These are phyloP conservation scores for Delia radicum DNA, from an alignment of 1,140 invertebrate genomes.

Conservation along the genomic window DNA sequence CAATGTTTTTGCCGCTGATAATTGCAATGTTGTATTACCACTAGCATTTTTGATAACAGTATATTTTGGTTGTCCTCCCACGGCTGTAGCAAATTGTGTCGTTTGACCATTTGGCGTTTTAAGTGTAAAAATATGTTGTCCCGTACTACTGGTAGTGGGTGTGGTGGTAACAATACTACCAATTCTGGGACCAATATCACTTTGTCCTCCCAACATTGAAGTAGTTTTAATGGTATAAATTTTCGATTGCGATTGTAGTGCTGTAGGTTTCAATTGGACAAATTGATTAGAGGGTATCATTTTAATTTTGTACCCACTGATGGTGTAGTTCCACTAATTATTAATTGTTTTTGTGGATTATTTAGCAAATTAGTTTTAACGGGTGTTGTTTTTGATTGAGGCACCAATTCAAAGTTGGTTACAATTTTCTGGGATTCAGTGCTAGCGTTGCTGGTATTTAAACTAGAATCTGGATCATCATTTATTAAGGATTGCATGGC, in stretches of 20 bases:
- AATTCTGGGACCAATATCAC: conserved; percentile 27
- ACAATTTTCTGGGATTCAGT: conserved; percentile 25
- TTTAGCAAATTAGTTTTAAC: conserved; percentile 25
- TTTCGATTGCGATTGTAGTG: conserved; percentile 35
- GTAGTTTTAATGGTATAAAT: conserved; percentile 46
- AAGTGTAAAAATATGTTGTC: conserved; percentile 42
- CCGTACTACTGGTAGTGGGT: conserved; percentile 6
- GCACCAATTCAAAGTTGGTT: conserved; percentile 29
- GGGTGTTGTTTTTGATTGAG: conserved; percentile 25
- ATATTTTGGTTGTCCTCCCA: conserved; percentile 47
- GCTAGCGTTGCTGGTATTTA: conserved; percentile 24
- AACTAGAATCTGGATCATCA: conserved; percentile 38
- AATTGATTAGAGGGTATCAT: conserved; percentile 51
- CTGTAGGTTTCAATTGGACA: conserved; percentile 44
- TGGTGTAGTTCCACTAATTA: conserved; percentile 27
- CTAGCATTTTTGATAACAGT: conserved; percentile 57
- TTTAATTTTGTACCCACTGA: conserved; percentile 39
- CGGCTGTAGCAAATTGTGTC: conserved; percentile 45
- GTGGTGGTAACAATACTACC: conserved; percentile 45
- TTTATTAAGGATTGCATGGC: conserved; percentile 50
- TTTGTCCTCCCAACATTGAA: neutral
- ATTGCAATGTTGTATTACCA: conserved; percentile 40
- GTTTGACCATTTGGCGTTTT: conserved; percentile 42
- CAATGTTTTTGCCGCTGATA: conserved; percentile 26
- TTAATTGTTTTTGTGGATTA: conserved; percentile 8